A percentile compares a stretch with the other conserved stretches of the same genome.
These are phyloP conservation scores for Parazoanthus darwini DNA, from an alignment of 92 coral and sea anemone species.

Conservation along the genomic window DNA sequence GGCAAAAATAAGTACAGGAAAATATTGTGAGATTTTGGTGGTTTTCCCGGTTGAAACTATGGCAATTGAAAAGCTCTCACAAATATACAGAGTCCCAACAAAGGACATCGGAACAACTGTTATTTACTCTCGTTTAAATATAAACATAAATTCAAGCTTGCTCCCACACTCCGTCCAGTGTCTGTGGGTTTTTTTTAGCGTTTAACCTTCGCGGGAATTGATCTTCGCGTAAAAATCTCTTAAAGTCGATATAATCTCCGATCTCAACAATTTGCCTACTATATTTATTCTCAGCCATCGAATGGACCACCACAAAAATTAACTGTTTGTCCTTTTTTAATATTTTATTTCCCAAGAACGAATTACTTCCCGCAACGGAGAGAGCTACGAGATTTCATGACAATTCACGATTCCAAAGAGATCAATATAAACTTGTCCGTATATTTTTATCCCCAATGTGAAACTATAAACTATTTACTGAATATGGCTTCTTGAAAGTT, in stretches of 20 bases:
- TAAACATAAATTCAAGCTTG: constrained; percentile 35
- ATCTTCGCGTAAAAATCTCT: constrained; percentile 29
- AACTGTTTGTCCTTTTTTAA: constrained; percentile 47
- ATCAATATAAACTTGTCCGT: constrained; percentile 38
- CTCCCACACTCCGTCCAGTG: constrained; percentile 19
- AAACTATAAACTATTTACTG: constrained; percentile 32
- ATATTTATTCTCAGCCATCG: constrained; percentile 41
- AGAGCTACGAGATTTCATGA: constrained; percentile 35
- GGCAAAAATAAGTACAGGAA: background rate
- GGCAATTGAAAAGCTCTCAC: constrained; percentile 33
- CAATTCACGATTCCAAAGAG: constrained; percentile 30
- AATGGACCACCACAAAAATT: constrained; percentile 39
- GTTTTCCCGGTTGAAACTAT: constrained; percentile 27
- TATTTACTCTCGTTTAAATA: constrained; percentile 30
- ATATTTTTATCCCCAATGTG: constrained; percentile 46
- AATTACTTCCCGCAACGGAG: constrained; percentile 34
- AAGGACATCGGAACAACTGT: constrained; percentile 27
- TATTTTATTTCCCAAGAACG: constrained; percentile 45
- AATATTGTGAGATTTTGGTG: constrained; percentile 34
- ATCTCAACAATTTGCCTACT: constrained; percentile 40
- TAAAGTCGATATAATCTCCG: constrained; percentile 28
- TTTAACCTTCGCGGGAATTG: constrained; percentile 19
- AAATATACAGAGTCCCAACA: constrained; percentile 34
- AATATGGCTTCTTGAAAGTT: background rate
- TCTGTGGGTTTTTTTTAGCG: constrained; percentile 9